Evolutionary conservation across 2,888 invertebrate species (phyloP).

Genomic region (Oscheius myriophilus): DNA sequence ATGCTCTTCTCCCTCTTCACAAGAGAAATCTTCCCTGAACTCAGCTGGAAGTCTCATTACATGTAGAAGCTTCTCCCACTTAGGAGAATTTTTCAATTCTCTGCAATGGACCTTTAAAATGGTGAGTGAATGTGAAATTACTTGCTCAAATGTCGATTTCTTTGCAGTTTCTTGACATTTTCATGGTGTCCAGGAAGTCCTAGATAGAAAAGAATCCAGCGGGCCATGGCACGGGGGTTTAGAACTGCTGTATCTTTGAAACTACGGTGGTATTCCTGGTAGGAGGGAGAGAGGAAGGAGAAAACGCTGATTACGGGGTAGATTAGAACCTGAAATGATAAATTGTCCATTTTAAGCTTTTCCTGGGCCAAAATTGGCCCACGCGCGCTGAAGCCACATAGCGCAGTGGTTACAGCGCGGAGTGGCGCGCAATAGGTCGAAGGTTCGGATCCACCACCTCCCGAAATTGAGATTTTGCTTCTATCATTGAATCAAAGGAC

Average conservation of each 20-base stretch:
- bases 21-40: slow-evolving; percentile 24
- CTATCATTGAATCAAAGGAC: no score
- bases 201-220: slow-evolving; percentile 65
- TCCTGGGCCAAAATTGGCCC: not conserved
- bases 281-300: slow-evolving; percentile 68
- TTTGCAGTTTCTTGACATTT: slow-evolving; percentile 61
- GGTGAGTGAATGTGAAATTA: slow-evolving; percentile 9
- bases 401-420: not conserved
- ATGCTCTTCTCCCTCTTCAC: slow-evolving; percentile 24
- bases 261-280: slow-evolving; percentile 60
- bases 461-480: not conserved
- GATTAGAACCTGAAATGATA: slow-evolving; percentile 70
- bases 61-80: slow-evolving; percentile 24
- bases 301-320: slow-evolving; percentile 72
- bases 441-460: not conserved
- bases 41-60: slow-evolving; percentile 13
- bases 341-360: no score
- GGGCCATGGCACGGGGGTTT: slow-evolving; percentile 57
- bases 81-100: slow-evolving; percentile 20
- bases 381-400: not conserved
- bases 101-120: slow-evolving; percentile 26
- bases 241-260: slow-evolving; percentile 51
- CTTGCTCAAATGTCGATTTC: slow-evolving; percentile 58
- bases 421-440: not conserved
- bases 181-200: slow-evolving; percentile 54